Conservation (phyloP, 2,888 invertebrate genomes). For the Diarsia dahlii region DNA sequence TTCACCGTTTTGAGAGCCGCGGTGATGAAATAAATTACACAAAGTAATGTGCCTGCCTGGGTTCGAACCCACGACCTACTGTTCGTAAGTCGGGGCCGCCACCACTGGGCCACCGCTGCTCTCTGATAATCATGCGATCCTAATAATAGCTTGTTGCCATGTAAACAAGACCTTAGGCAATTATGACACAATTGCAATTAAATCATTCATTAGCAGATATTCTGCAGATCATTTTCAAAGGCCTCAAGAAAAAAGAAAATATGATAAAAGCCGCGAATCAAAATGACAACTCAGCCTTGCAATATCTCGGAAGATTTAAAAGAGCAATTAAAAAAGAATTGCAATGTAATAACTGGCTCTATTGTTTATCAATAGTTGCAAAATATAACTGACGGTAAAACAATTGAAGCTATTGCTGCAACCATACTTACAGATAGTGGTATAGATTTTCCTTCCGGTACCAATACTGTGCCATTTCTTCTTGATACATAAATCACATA, state of each 20-base stretch:
- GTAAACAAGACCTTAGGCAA: background rate
- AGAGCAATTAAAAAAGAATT: background rate
- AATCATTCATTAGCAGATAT: background rate
- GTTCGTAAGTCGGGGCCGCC: too few species aligned
- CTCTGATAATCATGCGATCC: too few species aligned
- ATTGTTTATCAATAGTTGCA: slow-evolving; percentile 33
- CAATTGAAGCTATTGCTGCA: background rate
- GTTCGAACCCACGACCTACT: too few species aligned
- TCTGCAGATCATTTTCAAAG: background rate
- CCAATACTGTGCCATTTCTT: slow-evolving; percentile 91
- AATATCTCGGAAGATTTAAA: slow-evolving; percentile 15
- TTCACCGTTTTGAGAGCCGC: too few species aligned
- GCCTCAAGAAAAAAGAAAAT: background rate
- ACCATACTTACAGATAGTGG: slow-evolving; percentile 90
- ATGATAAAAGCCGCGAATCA: background rate
- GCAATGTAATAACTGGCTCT: background rate
- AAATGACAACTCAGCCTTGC: background rate
- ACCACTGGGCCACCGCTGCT: too few species aligned
- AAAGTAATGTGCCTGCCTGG: too few species aligned
- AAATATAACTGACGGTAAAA: slow-evolving; percentile 1
- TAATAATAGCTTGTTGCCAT: background rate
- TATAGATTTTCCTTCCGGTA: slow-evolving; percentile 92
- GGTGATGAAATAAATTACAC: too few species aligned
- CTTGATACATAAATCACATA: slow-evolving; percentile 92
- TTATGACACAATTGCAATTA: too few species aligned